phyloP scores from a whole-genome alignment of 2,888 invertebrate species.

The Sarcophaga variegata region DNA sequence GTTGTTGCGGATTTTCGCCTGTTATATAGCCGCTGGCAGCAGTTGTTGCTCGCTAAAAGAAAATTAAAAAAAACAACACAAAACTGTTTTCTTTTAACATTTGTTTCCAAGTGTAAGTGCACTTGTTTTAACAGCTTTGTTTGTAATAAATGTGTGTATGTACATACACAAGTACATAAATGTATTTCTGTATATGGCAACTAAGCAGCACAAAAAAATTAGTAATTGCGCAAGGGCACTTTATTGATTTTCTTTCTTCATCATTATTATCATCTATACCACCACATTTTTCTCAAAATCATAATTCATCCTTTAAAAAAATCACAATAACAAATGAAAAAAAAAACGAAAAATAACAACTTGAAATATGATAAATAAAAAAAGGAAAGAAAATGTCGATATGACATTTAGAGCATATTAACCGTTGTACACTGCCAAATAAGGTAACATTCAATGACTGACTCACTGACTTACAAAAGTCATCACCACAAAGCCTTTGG shows the following conservation, averaged over 20 bases:
- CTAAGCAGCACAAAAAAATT: constrained; percentile 22
- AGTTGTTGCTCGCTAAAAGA: constrained; percentile 44
- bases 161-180: background rate
- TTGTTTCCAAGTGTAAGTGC: constrained; percentile 48
- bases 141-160: constrained; percentile 12
- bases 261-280: constrained; percentile 24
- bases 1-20: background rate
- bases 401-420: constrained; percentile 9
- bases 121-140: constrained; percentile 29
- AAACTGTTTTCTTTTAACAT: background rate
- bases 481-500: too few relatives aligned
- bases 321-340: background rate
- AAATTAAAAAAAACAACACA: background rate
- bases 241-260: constrained; percentile 72
- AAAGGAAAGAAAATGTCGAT: background rate
- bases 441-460: constrained; percentile 20
- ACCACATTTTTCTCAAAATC: background rate
- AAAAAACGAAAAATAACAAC: background rate
- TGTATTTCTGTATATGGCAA: background rate
- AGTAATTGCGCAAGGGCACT: constrained; percentile 73
- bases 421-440: background rate
- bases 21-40: background rate
- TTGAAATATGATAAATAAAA: background rate
- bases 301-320: constrained; percentile 6
- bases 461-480: background rate